Evolutionary conservation across 2,113 vertebrate genomes (phyloP).

Genomic region (Excalfactoria chinensis): DNA sequence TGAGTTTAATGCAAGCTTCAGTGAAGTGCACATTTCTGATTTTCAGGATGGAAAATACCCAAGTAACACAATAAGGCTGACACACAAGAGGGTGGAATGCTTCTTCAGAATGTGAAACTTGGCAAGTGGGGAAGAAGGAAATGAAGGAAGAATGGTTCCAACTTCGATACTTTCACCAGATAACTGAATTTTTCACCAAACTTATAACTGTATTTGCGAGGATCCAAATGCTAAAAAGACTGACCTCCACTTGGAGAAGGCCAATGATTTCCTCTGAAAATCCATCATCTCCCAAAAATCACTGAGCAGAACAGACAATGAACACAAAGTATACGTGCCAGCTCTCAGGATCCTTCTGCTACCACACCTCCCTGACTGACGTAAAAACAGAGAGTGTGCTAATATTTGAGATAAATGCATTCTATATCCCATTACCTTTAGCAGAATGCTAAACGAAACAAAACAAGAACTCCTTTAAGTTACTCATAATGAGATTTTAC

Average conservation of each 20-base stretch:
- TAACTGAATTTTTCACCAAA: not conserved
- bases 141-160: not conserved
- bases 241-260: not conserved
- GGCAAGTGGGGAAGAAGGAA: slow-evolving; percentile 30
- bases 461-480: accelerated
- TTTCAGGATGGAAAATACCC: not conserved
- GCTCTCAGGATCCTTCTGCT: not conserved
- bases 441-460: not conserved
- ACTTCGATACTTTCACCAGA: not conserved
- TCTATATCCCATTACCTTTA: not conserved
- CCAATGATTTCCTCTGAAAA: not conserved
- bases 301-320: not conserved
- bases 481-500: not conserved
- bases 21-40: not conserved
- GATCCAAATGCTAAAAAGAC: not conserved
- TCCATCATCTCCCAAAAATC: not conserved
- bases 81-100: not conserved
- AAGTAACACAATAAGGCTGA: slow-evolving; percentile 20
- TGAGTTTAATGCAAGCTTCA: not conserved
- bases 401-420: accelerated
- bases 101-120: accelerated
- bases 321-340: not conserved
- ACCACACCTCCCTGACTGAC: not conserved
- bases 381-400: not conserved
- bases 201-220: not conserved